phyloP scores from a whole-genome alignment of 2,888 invertebrate species.

The Digitonthophagus gazella region DNA sequence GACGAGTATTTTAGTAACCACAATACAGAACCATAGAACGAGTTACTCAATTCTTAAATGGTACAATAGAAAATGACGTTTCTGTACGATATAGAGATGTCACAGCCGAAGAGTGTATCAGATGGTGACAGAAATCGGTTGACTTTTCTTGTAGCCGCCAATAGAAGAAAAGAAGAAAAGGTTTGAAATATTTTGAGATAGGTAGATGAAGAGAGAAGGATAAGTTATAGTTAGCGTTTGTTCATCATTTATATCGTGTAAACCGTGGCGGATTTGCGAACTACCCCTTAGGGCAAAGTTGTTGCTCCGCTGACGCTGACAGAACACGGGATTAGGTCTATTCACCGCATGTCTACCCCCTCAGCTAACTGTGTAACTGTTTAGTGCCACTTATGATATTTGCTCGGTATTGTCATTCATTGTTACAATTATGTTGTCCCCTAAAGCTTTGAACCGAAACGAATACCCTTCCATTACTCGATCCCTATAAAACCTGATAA shows the following conservation, averaged over 20 bases:
- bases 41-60: no score
- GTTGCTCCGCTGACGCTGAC: not conserved
- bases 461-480: not conserved
- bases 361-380: constrained; percentile 12
- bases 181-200: no score
- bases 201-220: no score
- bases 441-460: not conserved
- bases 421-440: not conserved
- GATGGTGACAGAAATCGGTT: no score
- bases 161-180: no score
- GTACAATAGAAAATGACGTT: no score
- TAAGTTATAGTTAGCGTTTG: not conserved
- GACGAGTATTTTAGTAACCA: not conserved
- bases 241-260: not conserved
- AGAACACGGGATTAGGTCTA: not conserved
- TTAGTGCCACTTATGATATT: constrained; percentile 18
- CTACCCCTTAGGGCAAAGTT: not conserved
- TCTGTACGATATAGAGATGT: no score
- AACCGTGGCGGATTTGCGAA: not conserved
- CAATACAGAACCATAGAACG: no score
- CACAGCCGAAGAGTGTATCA: no score
- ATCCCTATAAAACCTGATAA: no score
- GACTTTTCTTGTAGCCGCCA: no score
- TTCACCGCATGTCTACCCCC: not conserved
- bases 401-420: constrained; percentile 16